These are phyloP conservation scores for Tetropium fuscum DNA, from an alignment of 2,888 invertebrate genomes.

Conservation along the genomic window DNA sequence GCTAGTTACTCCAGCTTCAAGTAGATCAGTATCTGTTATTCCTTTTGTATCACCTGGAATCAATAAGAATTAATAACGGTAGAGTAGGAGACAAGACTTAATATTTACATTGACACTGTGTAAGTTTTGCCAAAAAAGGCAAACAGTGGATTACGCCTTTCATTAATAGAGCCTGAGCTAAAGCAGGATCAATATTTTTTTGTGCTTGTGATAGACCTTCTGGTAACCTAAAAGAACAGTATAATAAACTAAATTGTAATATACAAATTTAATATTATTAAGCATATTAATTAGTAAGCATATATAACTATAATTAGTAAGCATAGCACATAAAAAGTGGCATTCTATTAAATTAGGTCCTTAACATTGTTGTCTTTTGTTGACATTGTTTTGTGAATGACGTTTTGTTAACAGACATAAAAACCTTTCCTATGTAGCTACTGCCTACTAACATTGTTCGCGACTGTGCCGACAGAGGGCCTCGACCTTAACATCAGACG, in stretches of 20 bases:
- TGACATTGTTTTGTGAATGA: no score
- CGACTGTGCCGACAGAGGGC: no score
- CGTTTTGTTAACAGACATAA: no score
- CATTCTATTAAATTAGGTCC: no score
- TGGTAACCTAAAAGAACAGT: constrained; percentile 68
- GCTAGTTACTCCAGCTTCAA: constrained; percentile 70
- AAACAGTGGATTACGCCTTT: constrained; percentile 82
- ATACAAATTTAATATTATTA: no score
- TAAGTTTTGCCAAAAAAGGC: constrained; percentile 76
- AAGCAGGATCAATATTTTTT: constrained; percentile 73
- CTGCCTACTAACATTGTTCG: no score
- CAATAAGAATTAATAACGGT: not conserved
- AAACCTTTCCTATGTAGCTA: no score
- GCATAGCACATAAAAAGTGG: no score
- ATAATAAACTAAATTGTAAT: no score
- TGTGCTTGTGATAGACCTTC: constrained; percentile 73
- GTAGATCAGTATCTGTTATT: constrained; percentile 70
- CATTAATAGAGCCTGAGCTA: constrained; percentile 77
- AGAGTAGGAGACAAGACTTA: not conserved
- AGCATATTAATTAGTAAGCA: constrained; percentile 24
- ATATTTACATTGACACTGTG: constrained; percentile 67
- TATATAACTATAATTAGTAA: not conserved
- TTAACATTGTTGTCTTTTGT: no score
- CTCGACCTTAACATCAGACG: no score
- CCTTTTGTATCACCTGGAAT: constrained; percentile 63